A percentile compares a stretch with the other conserved stretches of the same genome.
These are phyloP conservation scores for Argyresthia goedartella DNA, from an alignment of 2,888 invertebrate species.

Conservation along the genomic window DNA sequence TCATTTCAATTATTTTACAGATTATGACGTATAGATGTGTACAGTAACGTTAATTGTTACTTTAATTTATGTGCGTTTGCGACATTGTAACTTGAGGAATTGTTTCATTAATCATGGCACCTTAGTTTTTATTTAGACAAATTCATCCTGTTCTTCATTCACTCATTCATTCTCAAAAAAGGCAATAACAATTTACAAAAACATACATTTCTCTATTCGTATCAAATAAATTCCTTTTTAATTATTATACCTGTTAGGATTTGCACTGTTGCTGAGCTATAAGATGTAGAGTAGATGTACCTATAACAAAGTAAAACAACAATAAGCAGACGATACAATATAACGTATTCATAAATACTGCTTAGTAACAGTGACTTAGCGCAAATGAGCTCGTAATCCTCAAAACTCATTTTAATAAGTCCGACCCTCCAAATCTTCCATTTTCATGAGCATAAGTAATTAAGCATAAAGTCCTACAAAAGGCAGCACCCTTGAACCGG, in stretches of 20 bases:
- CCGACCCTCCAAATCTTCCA: conserved; percentile 7
- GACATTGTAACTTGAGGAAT: too few species aligned
- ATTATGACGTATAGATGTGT: too few species aligned
- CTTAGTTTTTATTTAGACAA: too few species aligned
- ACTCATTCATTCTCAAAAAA: too few species aligned
- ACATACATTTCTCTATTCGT: not conserved
- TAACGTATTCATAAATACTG: not conserved
- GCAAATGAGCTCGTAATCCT: conserved; percentile 1
- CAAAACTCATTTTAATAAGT: conserved; percentile 2
- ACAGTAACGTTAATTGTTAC: too few species aligned
- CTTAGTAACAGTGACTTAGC: not conserved
- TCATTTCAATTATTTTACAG: too few species aligned
- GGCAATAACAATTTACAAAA: too few species aligned
- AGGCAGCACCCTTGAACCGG: conserved; percentile 11
- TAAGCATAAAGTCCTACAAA: conserved; percentile 10
- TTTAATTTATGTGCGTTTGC: too few species aligned
- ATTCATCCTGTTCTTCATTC: too few species aligned
- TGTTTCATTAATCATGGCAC: too few species aligned
- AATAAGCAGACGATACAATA: conserved; percentile 1
- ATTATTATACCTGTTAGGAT: not conserved
- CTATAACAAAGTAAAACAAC: conserved; percentile 8
- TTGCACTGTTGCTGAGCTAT: not conserved
- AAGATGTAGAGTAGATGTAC: not conserved
- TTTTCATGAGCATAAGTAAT: conserved; percentile 7
- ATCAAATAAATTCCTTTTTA: too few species aligned